A percentile compares a stretch with the other conserved stretches of the same genome.
Conservation (phyloP, 2,888 invertebrate genomes). For the Chydorus sphaericus region DNA sequence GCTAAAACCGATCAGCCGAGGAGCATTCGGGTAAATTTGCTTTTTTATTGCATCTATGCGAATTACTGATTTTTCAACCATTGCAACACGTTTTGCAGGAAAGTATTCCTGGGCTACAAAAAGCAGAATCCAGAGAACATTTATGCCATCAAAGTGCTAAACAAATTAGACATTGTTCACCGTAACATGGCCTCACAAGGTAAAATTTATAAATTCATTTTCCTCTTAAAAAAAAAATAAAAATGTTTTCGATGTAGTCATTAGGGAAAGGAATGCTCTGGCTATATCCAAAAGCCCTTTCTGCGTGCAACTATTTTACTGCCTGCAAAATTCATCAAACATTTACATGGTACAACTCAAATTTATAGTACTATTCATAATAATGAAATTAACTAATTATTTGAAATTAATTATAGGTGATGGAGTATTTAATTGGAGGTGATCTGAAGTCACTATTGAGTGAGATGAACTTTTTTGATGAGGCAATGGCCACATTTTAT, state of each 20-base stretch:
- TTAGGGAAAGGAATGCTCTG: slow-evolving; percentile 80
- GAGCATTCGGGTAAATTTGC: slow-evolving; percentile 60
- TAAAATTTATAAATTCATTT: too few species aligned
- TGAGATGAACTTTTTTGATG: slow-evolving; percentile 72
- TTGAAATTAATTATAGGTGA: slow-evolving; percentile 46
- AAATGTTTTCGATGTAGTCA: too few species aligned
- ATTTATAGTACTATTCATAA: background rate
- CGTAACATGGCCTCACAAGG: slow-evolving; percentile 74
- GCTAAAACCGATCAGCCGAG: slow-evolving; percentile 83
- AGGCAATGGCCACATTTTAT: slow-evolving; percentile 78
- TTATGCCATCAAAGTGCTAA: slow-evolving; percentile 91
- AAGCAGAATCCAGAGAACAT: slow-evolving; percentile 62
- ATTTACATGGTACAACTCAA: slow-evolving; percentile 73
- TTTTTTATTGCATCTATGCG: too few species aligned
- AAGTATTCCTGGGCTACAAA: slow-evolving; percentile 84
- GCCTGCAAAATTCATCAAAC: slow-evolving; percentile 68
- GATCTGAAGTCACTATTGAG: slow-evolving; percentile 83
- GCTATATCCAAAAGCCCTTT: slow-evolving; percentile 81
- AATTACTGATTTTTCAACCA: too few species aligned
- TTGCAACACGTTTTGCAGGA: slow-evolving; percentile 31
- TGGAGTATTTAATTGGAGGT: slow-evolving; percentile 97
- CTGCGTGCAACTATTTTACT: slow-evolving; percentile 87
- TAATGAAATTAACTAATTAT: slow-evolving; percentile 20
- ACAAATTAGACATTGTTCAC: slow-evolving; percentile 85
- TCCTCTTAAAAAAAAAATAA: too few species aligned